Evolutionary conservation across 1,140 invertebrate species (phyloP), one percentile per base, ranked within the genome.

Genomic region (Leptopilina boulardi): DNA sequence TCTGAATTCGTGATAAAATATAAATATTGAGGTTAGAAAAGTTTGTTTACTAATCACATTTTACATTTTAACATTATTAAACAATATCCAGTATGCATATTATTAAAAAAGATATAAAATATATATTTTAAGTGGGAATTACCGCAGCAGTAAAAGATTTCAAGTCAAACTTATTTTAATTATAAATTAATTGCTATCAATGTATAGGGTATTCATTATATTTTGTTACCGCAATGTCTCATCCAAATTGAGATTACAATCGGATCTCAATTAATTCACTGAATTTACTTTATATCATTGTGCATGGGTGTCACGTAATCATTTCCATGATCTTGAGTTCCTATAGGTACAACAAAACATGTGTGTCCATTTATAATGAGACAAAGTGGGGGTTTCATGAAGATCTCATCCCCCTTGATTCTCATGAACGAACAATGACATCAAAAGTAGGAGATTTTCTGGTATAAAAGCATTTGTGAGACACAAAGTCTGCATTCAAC

Each of bases 401-500:
- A 75, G 70, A 56, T 80, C 74, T 79, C 81, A 78, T 79, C 83
- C 84, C 78, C 79, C 23, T 70, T 19, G 47, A 66, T 79, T 84
- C 72, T 75, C 73, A 80, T 75, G 71, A 77, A 38, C 54, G 72
- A 70, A 56, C 77, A 59, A 76, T 77, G 78, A 76, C 74, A 34
- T 76, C 77, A 51, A 75, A 77, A 51, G 66, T 74, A 66, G 30
- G 42, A 42, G 15, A 42, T 41, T 21, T 38, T 54, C 70, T 77
- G 82, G 87, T 89, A 89, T 89, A 89, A 88, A 89, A 89, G 88
- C 83, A 80, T 85, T 87, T 85, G 83, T 83, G 70, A 74, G 75
- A 73, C 84, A 80, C 77, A 85, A 81, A 83, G 77, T 81, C 75
- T 77, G 71, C 77, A 59, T 75, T 74, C 70, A 82, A 18, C 21